Percentiles rank a stretch among this genome's conserved stretches.
These are phyloP conservation scores for Drosophila melanogaster DNA, from an alignment of 1,140 invertebrate species.

Conservation along the genomic window DNA sequence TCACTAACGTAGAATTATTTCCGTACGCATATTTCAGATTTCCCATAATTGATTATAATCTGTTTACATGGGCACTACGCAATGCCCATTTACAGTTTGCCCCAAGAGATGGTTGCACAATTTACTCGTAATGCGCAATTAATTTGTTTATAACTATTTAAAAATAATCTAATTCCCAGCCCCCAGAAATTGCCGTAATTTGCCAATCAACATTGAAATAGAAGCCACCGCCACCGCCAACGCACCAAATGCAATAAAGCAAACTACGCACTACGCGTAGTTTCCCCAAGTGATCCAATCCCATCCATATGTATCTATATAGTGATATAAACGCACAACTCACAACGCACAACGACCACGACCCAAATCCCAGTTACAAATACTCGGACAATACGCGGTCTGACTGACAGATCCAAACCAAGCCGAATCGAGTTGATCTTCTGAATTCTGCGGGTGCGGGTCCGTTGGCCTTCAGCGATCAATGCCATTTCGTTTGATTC, in stretches of 20 bases:
- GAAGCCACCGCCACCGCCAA: constrained; percentile 54
- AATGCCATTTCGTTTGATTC: constrained; percentile 80
- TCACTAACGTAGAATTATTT: too few relatives aligned
- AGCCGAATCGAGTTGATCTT: constrained; percentile 10
- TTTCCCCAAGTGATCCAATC: neutral
- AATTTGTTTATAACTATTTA: constrained; percentile 79
- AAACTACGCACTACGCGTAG: constrained; percentile 40
- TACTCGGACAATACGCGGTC: neutral
- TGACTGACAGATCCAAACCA: constrained; percentile 3
- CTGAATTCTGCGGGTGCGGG: constrained; percentile 10
- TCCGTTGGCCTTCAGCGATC: constrained; percentile 75
- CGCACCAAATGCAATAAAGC: constrained; percentile 42
- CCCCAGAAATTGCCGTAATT: constrained; percentile 74
- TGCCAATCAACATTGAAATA: constrained; percentile 81
- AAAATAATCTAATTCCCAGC: constrained; percentile 76
- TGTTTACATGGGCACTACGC: constrained; percentile 1
- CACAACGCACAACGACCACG: constrained; percentile 69
- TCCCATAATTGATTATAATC: neutral
- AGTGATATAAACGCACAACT: constrained; percentile 29
- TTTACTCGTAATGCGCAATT: constrained; percentile 56
- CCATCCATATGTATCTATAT: neutral
- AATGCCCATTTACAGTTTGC: constrained; percentile 2
- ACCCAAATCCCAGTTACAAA: constrained; percentile 67
- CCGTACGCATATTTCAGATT: neutral
- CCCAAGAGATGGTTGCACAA: constrained; percentile 22